Evolutionary conservation across 64 coral and sea anemone genomes (phyloP), one percentile per base, ranked within the genome.

Genomic region (Porites australiensis): DNA sequence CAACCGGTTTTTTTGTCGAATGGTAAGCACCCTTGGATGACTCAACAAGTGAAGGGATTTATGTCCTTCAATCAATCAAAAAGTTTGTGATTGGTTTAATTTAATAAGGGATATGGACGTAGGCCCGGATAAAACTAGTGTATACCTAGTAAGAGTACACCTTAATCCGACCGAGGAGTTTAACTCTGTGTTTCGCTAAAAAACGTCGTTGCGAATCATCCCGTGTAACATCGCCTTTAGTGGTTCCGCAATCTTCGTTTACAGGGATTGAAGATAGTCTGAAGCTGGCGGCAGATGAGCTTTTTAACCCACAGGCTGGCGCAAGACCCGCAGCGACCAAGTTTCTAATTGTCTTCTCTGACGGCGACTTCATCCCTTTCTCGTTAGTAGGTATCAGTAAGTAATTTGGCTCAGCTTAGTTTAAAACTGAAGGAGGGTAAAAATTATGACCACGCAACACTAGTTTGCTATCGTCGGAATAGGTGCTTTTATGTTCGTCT

Each of bases 341-440:
- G 37, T 64, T 82, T 59, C 4, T 82, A 20, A 59, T 82, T 64
- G 79, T 82, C 8, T 82, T 82, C 43, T 64, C 79, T 48, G 79
- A 82, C 47, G 79, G 79, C 9, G 79, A 48, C 23, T 82, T 64
- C 44, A 14, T 15, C 13, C 43, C 22, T 47, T 82, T 47, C 27
- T 43, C 60, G 15, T 18, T 44, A 23, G 79, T 82, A 46, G 46
- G 58, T 82, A 19, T 64, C 13, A 57, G 3, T 8, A 57, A 5
- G 6, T 57, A 11, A 8, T 57, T 8, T 57, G 11, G 53, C 6
- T 57, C 52, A 5, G 4, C 9, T 48, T 5, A 44, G 44, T 47
- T 7, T 46, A 75, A 75, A 75, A 16, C 11, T 15, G 46, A 2
- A 57, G 11, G 11, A 57, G 6, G 11, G 11, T 8, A 0, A 57